Evolutionary conservation across 2,797 vertebrate species (phyloP).

Genomic region (Aythya fuligula): DNA sequence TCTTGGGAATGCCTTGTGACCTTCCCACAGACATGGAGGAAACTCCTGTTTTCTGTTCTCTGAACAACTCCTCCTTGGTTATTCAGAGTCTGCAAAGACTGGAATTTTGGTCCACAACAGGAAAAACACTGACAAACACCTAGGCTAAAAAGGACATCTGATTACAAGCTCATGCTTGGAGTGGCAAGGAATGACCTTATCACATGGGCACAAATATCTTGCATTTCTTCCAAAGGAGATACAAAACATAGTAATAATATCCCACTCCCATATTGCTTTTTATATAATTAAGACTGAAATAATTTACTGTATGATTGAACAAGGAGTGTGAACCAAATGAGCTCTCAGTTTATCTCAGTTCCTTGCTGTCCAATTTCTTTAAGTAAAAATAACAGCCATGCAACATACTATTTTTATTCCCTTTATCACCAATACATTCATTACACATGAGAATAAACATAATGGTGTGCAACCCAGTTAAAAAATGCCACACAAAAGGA

Average conservation of each 20-base stretch:
- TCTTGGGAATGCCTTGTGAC: constrained; percentile 26
- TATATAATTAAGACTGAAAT: neutral
- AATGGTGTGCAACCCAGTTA: rapidly evolving
- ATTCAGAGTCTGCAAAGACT: neutral
- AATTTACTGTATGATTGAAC: neutral
- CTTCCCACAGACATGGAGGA: neutral
- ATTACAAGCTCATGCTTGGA: neutral
- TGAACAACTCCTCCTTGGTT: neutral
- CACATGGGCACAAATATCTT: neutral
- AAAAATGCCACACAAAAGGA: neutral
- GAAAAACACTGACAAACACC: neutral
- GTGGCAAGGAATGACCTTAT: neutral
- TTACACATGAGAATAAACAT: neutral
- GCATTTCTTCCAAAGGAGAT: neutral
- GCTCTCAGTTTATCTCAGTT: neutral
- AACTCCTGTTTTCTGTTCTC: constrained; percentile 1
- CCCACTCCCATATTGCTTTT: neutral
- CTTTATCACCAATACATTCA: neutral
- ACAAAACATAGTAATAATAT: neutral
- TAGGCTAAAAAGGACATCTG: neutral
- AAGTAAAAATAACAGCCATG: neutral
- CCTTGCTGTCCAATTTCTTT: neutral
- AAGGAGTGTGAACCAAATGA: neutral
- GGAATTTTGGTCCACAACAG: neutral
- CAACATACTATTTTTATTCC: neutral